Percentiles rank a stretch among this genome's conserved stretches.
Conservation (phyloP, 2,888 invertebrate species). For the Leptopilina syphax region DNA sequence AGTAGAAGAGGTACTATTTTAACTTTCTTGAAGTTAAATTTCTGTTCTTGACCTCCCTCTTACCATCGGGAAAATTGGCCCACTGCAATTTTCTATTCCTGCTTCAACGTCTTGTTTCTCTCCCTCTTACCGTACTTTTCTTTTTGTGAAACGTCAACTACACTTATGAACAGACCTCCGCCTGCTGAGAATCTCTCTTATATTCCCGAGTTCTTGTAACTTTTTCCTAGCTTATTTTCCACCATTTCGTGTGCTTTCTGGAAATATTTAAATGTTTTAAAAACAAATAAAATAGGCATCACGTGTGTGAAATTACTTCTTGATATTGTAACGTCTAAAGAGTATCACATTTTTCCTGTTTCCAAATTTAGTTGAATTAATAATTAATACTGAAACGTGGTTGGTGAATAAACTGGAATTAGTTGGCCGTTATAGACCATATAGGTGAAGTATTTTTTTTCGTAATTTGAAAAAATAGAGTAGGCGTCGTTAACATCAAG, state of each 20-base stretch:
- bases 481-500: too few relatives aligned
- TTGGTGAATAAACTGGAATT: too few relatives aligned
- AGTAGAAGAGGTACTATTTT: not conserved
- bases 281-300: too few relatives aligned
- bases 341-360: too few relatives aligned
- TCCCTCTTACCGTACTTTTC: not conserved
- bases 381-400: too few relatives aligned
- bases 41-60: not conserved
- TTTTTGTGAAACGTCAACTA: slow-evolving; percentile 19
- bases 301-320: too few relatives aligned
- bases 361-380: too few relatives aligned
- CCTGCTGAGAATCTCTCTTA: slow-evolving; percentile 11
- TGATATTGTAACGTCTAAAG: too few relatives aligned
- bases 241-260: too few relatives aligned
- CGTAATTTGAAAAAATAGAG: too few relatives aligned
- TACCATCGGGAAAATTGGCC: slow-evolving; percentile 1
- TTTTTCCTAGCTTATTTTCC: not conserved
- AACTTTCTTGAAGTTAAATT: not conserved
- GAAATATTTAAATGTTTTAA: not conserved
- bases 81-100: not conserved
- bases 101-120: not conserved
- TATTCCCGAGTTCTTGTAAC: not conserved
- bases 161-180: not conserved
- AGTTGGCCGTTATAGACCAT: too few relatives aligned
- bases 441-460: too few relatives aligned